These are phyloP conservation scores for Cyprinus carpio DNA, from an alignment of 2,113 vertebrate species.

Conservation along the genomic window DNA sequence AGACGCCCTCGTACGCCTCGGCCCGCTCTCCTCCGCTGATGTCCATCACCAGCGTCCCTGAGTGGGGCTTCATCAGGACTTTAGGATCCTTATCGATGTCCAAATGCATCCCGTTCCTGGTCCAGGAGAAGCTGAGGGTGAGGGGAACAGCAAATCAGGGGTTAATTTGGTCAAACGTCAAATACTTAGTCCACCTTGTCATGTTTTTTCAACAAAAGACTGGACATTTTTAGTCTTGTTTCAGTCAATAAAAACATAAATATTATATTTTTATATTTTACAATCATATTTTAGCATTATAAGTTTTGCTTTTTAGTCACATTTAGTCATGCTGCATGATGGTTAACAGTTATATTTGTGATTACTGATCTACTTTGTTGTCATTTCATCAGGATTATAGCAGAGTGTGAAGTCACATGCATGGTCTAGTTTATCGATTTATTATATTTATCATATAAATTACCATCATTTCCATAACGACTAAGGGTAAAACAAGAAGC, in stretches of 20 bases:
- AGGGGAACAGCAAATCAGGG: no score
- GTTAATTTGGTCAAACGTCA: no score
- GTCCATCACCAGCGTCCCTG: constrained; percentile 90
- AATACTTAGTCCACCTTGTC: no score
- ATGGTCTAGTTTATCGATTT: background rate
- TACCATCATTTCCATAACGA: background rate
- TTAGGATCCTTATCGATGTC: constrained; percentile 90
- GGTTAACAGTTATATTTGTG: no score
- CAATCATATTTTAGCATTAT: no score
- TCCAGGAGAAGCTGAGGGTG: constrained; percentile 89
- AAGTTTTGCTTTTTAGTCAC: no score
- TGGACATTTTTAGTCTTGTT: no score
- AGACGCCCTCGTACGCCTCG: constrained; percentile 91
- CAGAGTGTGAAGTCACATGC: background rate
- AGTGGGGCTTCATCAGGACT: constrained; percentile 86
- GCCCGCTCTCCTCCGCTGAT: constrained; percentile 87
- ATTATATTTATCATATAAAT: background rate
- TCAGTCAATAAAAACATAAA: no score
- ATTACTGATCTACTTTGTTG: background rate
- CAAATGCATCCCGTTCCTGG: constrained; percentile 92
- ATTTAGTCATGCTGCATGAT: no score
- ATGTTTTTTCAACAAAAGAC: no score
- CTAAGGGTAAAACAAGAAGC: no score
- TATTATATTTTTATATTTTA: no score
- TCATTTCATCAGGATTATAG: background rate